These are phyloP conservation scores for Halictus ligatus DNA, from an alignment of 2,888 invertebrate species.

Conservation along the genomic window DNA sequence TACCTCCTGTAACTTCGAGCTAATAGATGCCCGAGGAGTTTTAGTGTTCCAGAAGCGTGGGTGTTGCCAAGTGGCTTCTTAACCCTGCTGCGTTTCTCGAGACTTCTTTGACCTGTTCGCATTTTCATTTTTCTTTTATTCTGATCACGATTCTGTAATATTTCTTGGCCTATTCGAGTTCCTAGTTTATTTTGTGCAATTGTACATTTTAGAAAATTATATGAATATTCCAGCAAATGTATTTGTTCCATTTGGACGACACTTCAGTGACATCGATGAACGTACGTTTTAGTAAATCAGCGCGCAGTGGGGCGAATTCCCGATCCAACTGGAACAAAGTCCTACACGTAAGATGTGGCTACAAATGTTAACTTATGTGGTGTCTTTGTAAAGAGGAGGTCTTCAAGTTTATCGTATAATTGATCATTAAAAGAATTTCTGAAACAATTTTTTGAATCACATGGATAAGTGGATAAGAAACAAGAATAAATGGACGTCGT, in stretches of 20 bases:
- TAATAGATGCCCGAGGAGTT: background rate
- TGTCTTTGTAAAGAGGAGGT: too few species aligned
- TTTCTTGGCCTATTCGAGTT: background rate
- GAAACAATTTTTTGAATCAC: too few species aligned
- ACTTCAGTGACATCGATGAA: background rate
- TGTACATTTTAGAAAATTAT: background rate
- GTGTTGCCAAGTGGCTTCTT: slow-evolving; percentile 1
- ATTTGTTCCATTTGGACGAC: background rate
- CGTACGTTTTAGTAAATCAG: background rate
- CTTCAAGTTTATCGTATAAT: too few species aligned
- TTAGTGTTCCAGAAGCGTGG: background rate
- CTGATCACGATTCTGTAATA: background rate
- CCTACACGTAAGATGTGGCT: too few species aligned
- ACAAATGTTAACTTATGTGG: too few species aligned
- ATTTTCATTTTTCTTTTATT: background rate
- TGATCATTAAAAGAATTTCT: too few species aligned
- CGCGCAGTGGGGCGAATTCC: too few species aligned
- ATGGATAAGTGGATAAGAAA: too few species aligned
- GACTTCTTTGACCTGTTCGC: background rate
- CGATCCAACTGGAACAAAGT: too few species aligned
- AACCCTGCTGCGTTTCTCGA: background rate
- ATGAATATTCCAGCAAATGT: too few species aligned
- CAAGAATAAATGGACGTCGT: too few species aligned
- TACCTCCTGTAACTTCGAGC: slow-evolving; percentile 1
- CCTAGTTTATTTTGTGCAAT: background rate